phyloP scores from a whole-genome alignment of 1,140 invertebrate species.

The Myzus persicae region DNA sequence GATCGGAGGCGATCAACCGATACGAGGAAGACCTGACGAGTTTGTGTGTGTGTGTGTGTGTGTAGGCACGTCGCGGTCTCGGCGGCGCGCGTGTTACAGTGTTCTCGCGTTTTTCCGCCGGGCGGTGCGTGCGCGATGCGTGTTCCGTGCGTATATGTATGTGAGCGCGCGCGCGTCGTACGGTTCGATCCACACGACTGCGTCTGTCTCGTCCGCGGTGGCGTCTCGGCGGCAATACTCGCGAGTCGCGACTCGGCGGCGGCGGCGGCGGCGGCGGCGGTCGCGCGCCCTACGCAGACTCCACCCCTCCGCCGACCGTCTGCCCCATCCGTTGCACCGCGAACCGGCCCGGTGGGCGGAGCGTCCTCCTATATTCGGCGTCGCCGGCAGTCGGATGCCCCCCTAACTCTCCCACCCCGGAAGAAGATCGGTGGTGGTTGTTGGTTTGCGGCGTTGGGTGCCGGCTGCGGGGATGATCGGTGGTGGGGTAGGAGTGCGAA shows the following conservation, averaged over 20 bases:
- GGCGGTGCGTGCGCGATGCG: not conserved
- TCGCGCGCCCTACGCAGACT: conserved; percentile 42
- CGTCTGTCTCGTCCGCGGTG: conserved; percentile 51
- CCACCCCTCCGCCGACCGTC: not conserved
- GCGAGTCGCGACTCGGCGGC: conserved; percentile 15
- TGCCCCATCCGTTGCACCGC: not conserved
- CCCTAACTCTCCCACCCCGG: not conserved
- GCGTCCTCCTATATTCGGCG: not conserved
- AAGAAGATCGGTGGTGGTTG: not conserved
- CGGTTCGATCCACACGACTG: conserved; percentile 57
- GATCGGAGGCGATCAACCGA: not conserved
- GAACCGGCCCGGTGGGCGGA: not conserved
- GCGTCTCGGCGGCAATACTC: conserved; percentile 45
- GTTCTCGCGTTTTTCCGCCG: not conserved
- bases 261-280: not conserved
- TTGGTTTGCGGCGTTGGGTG: not conserved
- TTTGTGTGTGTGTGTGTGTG: not conserved
- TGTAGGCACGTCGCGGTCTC: not conserved
- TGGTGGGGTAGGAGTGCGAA: not conserved
- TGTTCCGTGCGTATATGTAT: not conserved
- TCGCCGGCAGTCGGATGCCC: not conserved
- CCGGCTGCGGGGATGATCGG: not conserved
- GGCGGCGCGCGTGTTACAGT: not conserved
- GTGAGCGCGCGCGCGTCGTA: conserved; percentile 8
- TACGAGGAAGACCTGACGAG: not conserved